A percentile compares a stretch with the other conserved stretches of the same genome.
phyloP scores from a whole-genome alignment of 2,797 vertebrate species.

The Crax fasciolata region DNA sequence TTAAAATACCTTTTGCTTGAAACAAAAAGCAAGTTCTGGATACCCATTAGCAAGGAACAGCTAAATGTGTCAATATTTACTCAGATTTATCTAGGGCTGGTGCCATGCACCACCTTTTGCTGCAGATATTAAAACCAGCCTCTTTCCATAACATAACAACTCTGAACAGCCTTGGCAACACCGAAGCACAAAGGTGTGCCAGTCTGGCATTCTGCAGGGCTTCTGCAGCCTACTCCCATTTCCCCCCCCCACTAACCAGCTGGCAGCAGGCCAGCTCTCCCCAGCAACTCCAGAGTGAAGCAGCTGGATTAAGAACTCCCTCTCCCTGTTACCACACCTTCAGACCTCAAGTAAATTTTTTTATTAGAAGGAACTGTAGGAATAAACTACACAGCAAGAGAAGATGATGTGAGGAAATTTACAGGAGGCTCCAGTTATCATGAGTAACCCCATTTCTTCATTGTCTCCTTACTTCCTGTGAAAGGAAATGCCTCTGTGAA shows the following conservation, averaged over 20 bases:
- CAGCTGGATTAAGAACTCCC: background rate
- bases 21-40: background rate
- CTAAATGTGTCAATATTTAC: background rate
- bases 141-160: background rate
- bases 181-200: background rate
- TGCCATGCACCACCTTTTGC: background rate
- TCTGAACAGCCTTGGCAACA: background rate
- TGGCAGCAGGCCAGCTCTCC: background rate
- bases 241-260: background rate
- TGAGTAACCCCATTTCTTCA: constrained; percentile 39
- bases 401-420: constrained; percentile 13
- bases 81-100: background rate
- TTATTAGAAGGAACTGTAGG: background rate
- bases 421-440: constrained; percentile 2
- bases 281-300: background rate
- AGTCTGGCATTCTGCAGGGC: background rate
- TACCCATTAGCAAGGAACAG: background rate
- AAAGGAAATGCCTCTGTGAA: constrained; percentile 52
- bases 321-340: background rate
- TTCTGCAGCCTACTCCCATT: background rate
- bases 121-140: constrained; percentile 10
- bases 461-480: constrained; percentile 49
- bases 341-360: background rate
- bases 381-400: background rate
- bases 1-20: background rate